These are phyloP conservation scores for Hofmannophila pseudospretella DNA, from an alignment of 2,888 invertebrate genomes.

Conservation along the genomic window DNA sequence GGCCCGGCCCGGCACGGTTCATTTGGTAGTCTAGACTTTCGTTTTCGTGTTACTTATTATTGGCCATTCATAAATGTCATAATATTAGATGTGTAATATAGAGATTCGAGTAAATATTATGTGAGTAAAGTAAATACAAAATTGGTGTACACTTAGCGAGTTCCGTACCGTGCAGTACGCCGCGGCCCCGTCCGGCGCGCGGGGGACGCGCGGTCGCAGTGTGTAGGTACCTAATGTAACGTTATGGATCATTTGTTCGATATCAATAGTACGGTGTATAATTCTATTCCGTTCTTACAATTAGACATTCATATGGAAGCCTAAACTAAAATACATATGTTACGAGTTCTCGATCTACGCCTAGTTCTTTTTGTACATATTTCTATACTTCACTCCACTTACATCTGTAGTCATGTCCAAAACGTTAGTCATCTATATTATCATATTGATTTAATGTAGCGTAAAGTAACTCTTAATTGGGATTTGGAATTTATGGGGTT, in stretches of 20 bases:
- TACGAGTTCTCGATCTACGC: slow-evolving; percentile 25
- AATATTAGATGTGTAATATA: slow-evolving; percentile 69
- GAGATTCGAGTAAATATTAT: slow-evolving; percentile 44
- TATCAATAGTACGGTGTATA: not conserved
- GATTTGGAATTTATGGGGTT: slow-evolving; percentile 23
- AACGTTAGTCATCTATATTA: slow-evolving; percentile 28
- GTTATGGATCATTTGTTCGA: slow-evolving; percentile 4
- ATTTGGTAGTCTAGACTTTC: slow-evolving; percentile 49
- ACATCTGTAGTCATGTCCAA: slow-evolving; percentile 54
- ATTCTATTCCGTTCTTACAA: not conserved
- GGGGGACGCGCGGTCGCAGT: slow-evolving; percentile 16
- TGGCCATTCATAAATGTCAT: slow-evolving; percentile 65
- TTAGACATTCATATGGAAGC: slow-evolving; percentile 21
- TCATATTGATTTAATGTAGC: slow-evolving; percentile 23
- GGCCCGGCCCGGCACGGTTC: not conserved
- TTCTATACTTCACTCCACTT: slow-evolving; percentile 38
- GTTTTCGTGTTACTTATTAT: slow-evolving; percentile 47
- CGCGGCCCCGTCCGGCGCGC: no score
- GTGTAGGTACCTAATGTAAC: slow-evolving; percentile 3
- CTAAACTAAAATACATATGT: slow-evolving; percentile 27
- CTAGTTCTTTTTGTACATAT: slow-evolving; percentile 47
- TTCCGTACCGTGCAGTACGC: no score
- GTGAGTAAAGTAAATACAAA: slow-evolving; percentile 38
- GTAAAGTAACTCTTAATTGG: slow-evolving; percentile 17
- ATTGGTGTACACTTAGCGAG: slow-evolving; percentile 35